Base-by-base conservation (phyloP, 2,113 vertebrate species). In the Caretta caretta region DNA sequence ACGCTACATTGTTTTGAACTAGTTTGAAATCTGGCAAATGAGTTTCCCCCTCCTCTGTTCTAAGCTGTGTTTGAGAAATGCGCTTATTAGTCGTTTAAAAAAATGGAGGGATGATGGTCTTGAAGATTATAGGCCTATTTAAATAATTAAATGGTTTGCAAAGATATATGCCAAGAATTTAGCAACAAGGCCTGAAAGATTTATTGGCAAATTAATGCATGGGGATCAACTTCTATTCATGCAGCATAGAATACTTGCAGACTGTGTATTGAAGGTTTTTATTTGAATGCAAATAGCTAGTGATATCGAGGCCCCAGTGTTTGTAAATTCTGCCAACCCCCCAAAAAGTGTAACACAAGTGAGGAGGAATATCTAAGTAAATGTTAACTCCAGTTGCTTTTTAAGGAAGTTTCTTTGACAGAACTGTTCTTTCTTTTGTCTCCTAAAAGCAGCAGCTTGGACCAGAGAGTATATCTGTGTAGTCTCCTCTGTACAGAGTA, bases 151-250 rank as follows among this genome's bases (percentile, higher is more conserved):
- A 97, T 86, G 51, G 89, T 69, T 82, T 93, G 24, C 79, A 95
- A 95, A 97, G 88, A 96, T 94, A 93, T 81, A 95, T 88, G 94
- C 35, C 91, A 96, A 94, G 90, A 95, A 96, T 97, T 95, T 89
- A 90, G 50, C 11, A 91, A 96, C 56, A 96, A 84, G 87, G 82
- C 75, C 89, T 79, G 86, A 88, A 97, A 95, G 81, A 96, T 75
- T 95, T 98, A 94, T 96, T 80, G 65, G 19, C 92, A 93, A 96
- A 96, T 96, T 96, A 97, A 97, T 89, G 90, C 76, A 95, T 49
- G 87, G 81, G 57, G 80, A 92, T 80, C 38, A 85, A 89, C 90
- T 29, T 87, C 57, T 83, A 97, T 97, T 98, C 95, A 97, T 95
- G 90, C 96, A 49, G 80, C 86, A 86, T 86, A 94, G 88, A 96